Base-by-base conservation (phyloP, 1,140 invertebrate species). In the Panagrolaimus sp. region DNA sequence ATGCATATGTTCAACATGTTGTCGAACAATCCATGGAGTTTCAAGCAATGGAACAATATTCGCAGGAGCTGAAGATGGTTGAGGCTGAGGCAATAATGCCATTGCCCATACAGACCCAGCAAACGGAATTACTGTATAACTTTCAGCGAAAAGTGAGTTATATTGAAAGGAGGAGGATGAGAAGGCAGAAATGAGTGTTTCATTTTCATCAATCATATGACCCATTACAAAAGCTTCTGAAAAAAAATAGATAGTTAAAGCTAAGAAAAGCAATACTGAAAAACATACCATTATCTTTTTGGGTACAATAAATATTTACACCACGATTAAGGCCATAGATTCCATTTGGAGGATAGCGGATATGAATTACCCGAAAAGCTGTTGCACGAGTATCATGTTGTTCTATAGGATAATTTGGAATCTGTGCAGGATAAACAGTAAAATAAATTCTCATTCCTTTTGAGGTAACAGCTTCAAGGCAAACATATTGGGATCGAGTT, bases 371-470 rank as follows among this genome's bases (percentile, higher is more conserved):
- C 52, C 17, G 15, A 12, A 58, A 21, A 17, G 52, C 14, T 2
- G 21, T 12, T 12, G 52, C 15, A 1, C 52, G 52, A 8, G 52
- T n/a, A 12, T 58, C 21, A 5, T 58, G 52, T 3, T 14, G 14
- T 12, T 26, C 21, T 10, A 12, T n/a, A n/a, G 21, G 21, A 58
- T 2, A 14, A 38, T 38, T 2, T 38, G 2, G 32, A 38, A 38
- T 4, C 2, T 2, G 32, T 38, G 32, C 32, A 38, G 32, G 32
- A 21, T 58, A 58, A 28, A 28, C 52, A 24, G 9, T 58, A 28
- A 58, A 58, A 28, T 58, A 28, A 58, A 58, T 58, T 21, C 52
- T 12, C 8, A 58, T 10, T 28, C 21, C 52, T 58, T 58, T 58
- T 10, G 15, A 21, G 21, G 52, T 58, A 5, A 58, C 17, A 0